phyloP scores from a whole-genome alignment of 2,797 vertebrate genomes.

The Peromyscus nudipes region DNA sequence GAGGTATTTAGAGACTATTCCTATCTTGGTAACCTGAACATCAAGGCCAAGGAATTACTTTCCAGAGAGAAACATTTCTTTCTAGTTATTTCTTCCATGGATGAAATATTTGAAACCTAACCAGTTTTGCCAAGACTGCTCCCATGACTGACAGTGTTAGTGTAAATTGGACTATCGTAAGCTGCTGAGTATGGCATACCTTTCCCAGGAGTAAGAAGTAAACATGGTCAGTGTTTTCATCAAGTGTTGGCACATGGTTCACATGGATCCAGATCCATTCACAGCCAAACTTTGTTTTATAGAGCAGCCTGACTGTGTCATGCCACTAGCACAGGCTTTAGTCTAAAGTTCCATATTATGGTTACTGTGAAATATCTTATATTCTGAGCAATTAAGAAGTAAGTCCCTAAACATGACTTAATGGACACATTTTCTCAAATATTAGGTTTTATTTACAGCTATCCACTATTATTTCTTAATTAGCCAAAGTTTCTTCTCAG shows the following conservation, averaged over 20 bases:
- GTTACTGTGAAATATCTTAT: not conserved
- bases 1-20: not conserved
- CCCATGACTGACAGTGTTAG: not conserved
- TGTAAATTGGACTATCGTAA: not conserved
- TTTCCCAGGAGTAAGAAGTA: conserved; percentile 14
- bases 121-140: not conserved
- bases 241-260: not conserved
- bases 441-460: not conserved
- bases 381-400: conserved; percentile 18
- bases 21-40: not conserved
- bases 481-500: conserved; percentile 35
- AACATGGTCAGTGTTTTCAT: not conserved
- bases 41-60: not conserved
- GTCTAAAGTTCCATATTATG: not conserved
- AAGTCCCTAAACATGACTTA: not conserved
- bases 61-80: not conserved
- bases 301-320: not conserved
- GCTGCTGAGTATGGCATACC: not conserved
- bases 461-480: conserved; percentile 14
- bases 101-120: not conserved
- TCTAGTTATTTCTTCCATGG: not conserved
- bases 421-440: not conserved
- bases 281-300: not conserved
- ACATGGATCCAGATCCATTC: not conserved
- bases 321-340: not conserved